Evolutionary conservation across 1,140 invertebrate genomes (phyloP).

Genomic region (Eurosta solidaginis): DNA sequence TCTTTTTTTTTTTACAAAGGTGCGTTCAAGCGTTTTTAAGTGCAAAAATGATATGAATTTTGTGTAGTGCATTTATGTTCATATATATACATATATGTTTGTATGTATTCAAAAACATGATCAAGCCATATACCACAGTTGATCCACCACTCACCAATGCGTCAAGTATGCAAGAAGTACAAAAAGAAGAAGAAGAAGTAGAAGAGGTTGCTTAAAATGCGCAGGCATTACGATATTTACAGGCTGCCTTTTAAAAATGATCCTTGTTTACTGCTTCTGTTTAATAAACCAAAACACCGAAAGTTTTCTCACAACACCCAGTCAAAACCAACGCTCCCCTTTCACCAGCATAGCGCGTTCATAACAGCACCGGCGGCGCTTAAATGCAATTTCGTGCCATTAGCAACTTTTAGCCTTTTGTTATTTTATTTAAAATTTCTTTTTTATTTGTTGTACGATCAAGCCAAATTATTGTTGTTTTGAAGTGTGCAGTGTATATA

Average conservation of each 20-base stretch:
- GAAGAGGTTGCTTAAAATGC: neutral
- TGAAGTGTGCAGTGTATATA: neutral
- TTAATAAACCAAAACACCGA: neutral
- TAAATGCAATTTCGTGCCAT: neutral
- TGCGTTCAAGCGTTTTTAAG: neutral
- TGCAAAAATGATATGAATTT: constrained; percentile 1
- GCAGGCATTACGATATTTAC: neutral
- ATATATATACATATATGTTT: too few species aligned
- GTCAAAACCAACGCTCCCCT: neutral
- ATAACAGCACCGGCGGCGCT: neutral
- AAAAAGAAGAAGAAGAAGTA: too few species aligned
- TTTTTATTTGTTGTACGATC: neutral
- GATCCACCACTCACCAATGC: neutral
- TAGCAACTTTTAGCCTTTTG: too few species aligned
- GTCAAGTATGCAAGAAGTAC: neutral
- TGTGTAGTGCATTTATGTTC: neutral
- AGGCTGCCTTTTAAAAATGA: neutral
- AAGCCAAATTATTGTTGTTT: constrained; percentile 32
- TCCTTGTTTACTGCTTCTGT: neutral
- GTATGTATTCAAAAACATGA: too few species aligned
- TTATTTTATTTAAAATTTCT: too few species aligned
- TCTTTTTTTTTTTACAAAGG: neutral
- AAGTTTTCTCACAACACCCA: neutral
- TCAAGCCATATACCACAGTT: neutral
- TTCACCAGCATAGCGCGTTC: neutral